phyloP scores from a whole-genome alignment of 1,140 invertebrate genomes.

The Leguminivora glycinivorella region DNA sequence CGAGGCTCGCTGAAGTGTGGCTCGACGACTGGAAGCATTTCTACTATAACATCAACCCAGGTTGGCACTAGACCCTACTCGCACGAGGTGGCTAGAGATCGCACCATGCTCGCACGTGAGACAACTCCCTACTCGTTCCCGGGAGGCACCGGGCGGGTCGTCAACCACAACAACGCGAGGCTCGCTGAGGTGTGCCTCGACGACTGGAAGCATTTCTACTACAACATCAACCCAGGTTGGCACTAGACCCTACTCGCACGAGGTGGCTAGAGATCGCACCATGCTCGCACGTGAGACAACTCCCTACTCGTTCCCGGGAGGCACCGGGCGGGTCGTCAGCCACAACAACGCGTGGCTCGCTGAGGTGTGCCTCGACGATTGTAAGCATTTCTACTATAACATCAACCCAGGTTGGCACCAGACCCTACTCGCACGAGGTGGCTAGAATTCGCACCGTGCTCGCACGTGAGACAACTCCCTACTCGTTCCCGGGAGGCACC shows the following conservation, averaged over 20 bases:
- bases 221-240: conserved; percentile 14
- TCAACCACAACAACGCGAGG: conserved; percentile 81
- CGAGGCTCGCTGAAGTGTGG: conserved; percentile 97
- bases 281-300: conserved; percentile 87
- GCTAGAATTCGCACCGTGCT: too few species aligned
- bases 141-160: conserved; percentile 85
- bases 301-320: conserved; percentile 80
- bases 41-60: conserved; percentile 99
- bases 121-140: background rate
- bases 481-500: conserved; percentile 80
- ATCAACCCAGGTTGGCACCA: conserved; percentile 96
- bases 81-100: too few species aligned
- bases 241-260: background rate
- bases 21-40: conserved; percentile 98
- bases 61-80: conserved; percentile 63
- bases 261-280: too few species aligned
- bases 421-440: background rate
- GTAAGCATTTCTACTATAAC: conserved; percentile 89
- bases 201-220: conserved; percentile 88
- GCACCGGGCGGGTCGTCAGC: conserved; percentile 85
- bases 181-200: conserved; percentile 72
- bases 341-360: conserved; percentile 70
- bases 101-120: too few species aligned
- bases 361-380: conserved; percentile 92
- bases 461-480: conserved; percentile 83